Percentiles rank a stretch among this genome's conserved stretches.
These are phyloP conservation scores for Lasioglossum lativentre DNA, from an alignment of 2,888 invertebrate genomes.

Conservation along the genomic window DNA sequence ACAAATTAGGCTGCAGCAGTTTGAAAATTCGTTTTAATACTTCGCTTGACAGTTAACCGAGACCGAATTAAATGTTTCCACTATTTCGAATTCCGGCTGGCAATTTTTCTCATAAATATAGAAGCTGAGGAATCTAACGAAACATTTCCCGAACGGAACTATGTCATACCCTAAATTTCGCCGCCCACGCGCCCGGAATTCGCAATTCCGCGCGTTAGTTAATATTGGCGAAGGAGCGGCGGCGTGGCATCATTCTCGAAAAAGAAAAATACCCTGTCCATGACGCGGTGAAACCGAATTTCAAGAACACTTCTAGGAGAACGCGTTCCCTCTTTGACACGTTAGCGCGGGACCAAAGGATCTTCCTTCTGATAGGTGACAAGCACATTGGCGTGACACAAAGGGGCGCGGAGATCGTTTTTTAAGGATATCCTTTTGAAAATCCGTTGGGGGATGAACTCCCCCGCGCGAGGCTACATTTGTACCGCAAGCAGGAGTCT, in stretches of 20 bases:
- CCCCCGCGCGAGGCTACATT: constrained; percentile 46
- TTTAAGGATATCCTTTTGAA: constrained; percentile 47
- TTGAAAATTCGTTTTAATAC: no score
- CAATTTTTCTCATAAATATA: not conserved
- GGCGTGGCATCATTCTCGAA: not conserved
- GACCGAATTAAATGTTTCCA: not conserved
- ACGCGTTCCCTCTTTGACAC: not conserved
- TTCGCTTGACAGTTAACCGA: no score
- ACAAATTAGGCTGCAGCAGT: no score
- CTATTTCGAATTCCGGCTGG: not conserved
- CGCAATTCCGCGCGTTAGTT: not conserved
- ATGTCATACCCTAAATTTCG: not conserved
- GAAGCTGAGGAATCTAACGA: not conserved
- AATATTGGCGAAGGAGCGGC: not conserved
- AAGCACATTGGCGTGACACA: constrained; percentile 36
- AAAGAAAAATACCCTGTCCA: constrained; percentile 22
- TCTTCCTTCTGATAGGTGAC: constrained; percentile 41
- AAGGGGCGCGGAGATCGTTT: constrained; percentile 40
- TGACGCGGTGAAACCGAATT: not conserved
- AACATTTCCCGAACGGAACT: not conserved
- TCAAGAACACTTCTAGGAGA: not conserved
- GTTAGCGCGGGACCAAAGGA: constrained; percentile 15
- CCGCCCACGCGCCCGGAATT: not conserved
- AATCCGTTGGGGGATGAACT: constrained; percentile 40
- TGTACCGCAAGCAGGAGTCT: constrained; percentile 48